These are phyloP conservation scores for Diaprepes abbreviatus DNA, from an alignment of 2,888 invertebrate species.

Conservation along the genomic window DNA sequence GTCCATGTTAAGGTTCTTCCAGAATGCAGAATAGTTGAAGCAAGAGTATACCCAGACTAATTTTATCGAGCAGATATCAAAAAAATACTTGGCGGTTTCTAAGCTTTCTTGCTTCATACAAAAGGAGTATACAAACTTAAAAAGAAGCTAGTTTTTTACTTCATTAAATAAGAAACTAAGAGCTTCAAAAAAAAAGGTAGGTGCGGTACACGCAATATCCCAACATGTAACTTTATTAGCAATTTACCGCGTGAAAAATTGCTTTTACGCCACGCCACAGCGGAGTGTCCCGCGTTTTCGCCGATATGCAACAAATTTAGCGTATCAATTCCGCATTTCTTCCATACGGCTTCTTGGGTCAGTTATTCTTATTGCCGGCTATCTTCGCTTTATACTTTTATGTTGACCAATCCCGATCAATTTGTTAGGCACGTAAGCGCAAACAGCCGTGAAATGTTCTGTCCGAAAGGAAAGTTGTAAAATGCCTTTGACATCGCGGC, in stretches of 20 bases:
- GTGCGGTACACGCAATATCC: too few species aligned
- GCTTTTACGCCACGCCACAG: neutral
- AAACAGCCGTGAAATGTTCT: conserved; percentile 12
- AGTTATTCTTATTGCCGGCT: conserved; percentile 22
- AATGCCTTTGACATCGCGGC: neutral
- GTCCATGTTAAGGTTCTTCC: too few species aligned
- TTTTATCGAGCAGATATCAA: too few species aligned
- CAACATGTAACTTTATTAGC: neutral
- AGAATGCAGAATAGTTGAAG: too few species aligned
- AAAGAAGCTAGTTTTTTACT: too few species aligned
- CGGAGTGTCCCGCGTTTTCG: neutral
- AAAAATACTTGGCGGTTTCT: too few species aligned
- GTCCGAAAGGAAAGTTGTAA: conserved; percentile 15
- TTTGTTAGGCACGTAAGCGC: conserved; percentile 20
- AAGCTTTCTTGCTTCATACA: too few species aligned
- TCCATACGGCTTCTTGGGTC: conserved; percentile 19
- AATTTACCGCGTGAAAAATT: neutral
- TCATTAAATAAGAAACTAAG: too few species aligned
- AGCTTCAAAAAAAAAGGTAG: too few species aligned
- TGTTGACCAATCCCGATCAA: conserved; percentile 12
- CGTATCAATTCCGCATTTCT: conserved; percentile 31
- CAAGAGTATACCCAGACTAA: too few species aligned
- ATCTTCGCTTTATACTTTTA: conserved; percentile 10
- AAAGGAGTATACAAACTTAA: too few species aligned
- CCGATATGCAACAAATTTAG: conserved; percentile 30